These are phyloP conservation scores for Drosophila lacteicornis DNA, from an alignment of 1,140 invertebrate genomes.

Conservation along the genomic window DNA sequence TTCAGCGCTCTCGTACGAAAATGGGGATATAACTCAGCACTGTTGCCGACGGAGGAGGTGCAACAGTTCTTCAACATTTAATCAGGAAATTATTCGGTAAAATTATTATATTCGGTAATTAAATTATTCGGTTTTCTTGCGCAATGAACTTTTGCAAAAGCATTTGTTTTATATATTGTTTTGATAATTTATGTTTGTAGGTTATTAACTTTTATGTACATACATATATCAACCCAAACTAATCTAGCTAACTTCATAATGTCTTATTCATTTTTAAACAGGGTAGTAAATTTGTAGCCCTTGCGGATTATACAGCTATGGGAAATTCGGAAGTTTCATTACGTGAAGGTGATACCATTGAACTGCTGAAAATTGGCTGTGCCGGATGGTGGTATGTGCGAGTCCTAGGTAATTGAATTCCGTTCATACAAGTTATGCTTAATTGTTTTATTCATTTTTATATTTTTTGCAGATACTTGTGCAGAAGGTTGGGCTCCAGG, in stretches of 20 bases:
- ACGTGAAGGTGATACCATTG: constrained; percentile 94
- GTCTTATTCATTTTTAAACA: constrained; percentile 55
- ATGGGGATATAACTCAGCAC: no score
- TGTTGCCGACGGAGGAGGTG: no score
- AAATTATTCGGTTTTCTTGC: no score
- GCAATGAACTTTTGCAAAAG: no score
- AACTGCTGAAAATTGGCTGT: constrained; percentile 95
- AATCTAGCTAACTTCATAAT: not conserved
- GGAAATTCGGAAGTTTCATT: constrained; percentile 95
- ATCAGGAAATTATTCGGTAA: no score
- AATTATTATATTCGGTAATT: no score
- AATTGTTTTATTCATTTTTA: not conserved
- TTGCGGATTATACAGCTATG: constrained; percentile 96
- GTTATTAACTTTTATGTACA: no score
- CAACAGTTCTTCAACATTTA: no score
- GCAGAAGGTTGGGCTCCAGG: constrained; percentile 97
- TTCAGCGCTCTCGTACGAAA: no score
- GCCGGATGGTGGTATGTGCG: constrained; percentile 98
- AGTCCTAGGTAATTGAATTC: constrained; percentile 87
- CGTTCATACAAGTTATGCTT: not conserved
- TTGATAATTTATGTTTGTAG: not conserved
- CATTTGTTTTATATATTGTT: not conserved
- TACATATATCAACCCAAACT: not conserved
- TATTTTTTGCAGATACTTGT: constrained; percentile 86
- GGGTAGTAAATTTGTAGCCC: constrained; percentile 91